Percentiles rank a stretch among this genome's conserved stretches.
Evolutionary conservation across 2,888 invertebrate species (phyloP).

Genomic region (Phanerotoma sp.): DNA sequence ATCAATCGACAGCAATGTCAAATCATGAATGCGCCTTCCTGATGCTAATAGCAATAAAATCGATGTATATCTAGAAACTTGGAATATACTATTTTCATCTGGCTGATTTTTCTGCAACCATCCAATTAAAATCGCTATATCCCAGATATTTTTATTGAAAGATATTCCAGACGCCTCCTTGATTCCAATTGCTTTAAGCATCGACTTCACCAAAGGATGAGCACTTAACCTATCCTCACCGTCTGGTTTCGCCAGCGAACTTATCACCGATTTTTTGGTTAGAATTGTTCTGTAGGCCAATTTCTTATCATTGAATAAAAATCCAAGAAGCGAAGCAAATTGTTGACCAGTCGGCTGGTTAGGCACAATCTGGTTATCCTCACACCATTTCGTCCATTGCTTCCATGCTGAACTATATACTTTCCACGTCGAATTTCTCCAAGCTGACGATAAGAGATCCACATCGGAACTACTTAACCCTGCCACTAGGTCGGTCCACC

Average conservation of each 20-base stretch:
- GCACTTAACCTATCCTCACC: background rate
- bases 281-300: constrained; percentile 6
- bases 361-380: background rate
- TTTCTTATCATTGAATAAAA: background rate
- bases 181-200: constrained; percentile 11
- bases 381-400: constrained; percentile 6
- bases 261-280: background rate
- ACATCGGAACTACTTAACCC: background rate
- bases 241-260: background rate
- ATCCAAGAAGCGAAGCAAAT: background rate
- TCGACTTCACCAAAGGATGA: constrained; percentile 8
- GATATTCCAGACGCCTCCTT: background rate
- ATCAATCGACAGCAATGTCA: constrained; percentile 11
- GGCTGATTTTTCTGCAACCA: constrained; percentile 4
- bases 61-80: constrained; percentile 4
- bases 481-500: constrained; percentile 1
- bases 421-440: constrained; percentile 34
- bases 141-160: background rate
- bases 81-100: constrained; percentile 11
- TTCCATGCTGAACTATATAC: constrained; percentile 2
- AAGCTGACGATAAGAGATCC: background rate
- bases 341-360: constrained; percentile 1
- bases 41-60: constrained; percentile 9
- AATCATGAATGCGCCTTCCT: constrained; percentile 18
- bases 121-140: background rate